phyloP scores from a whole-genome alignment of 2,888 invertebrate genomes.

The Eupithecia subumbrata region DNA sequence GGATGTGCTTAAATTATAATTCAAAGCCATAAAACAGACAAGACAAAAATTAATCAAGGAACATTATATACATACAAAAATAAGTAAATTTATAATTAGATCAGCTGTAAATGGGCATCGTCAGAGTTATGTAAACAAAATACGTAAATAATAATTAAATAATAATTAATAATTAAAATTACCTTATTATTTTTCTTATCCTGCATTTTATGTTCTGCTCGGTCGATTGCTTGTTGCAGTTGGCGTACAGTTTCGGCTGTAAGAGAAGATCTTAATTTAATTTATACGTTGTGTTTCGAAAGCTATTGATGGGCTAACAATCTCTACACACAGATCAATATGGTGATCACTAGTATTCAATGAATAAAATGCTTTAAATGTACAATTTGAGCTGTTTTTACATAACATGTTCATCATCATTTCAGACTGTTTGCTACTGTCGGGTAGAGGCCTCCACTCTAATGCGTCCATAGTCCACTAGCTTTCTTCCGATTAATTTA shows the following conservation, averaged over 20 bases:
- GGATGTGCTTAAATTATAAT: too few relatives aligned
- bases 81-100: too few relatives aligned
- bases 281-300: not conserved
- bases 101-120: too few relatives aligned
- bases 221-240: conserved; percentile 66
- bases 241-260: conserved; percentile 69
- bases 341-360: not conserved
- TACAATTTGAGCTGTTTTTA: not conserved
- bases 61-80: too few relatives aligned
- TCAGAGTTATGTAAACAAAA: too few relatives aligned
- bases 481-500: not conserved
- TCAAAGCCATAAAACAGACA: too few relatives aligned
- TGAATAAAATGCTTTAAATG: not conserved
- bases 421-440: not conserved
- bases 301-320: not conserved
- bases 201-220: conserved; percentile 58
- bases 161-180: too few relatives aligned
- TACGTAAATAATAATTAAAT: too few relatives aligned
- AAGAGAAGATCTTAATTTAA: conserved; percentile 24
- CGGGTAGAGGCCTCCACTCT: not conserved
- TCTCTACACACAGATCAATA: not conserved
- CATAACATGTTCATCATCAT: not conserved
- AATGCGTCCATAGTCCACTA: not conserved
- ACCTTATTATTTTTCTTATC: conserved; percentile 1
- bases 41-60: too few relatives aligned